A percentile compares a stretch with the other conserved stretches of the same genome.
Evolutionary conservation across 2,797 vertebrate species (phyloP).

Genomic region (Serranus cabrilla): DNA sequence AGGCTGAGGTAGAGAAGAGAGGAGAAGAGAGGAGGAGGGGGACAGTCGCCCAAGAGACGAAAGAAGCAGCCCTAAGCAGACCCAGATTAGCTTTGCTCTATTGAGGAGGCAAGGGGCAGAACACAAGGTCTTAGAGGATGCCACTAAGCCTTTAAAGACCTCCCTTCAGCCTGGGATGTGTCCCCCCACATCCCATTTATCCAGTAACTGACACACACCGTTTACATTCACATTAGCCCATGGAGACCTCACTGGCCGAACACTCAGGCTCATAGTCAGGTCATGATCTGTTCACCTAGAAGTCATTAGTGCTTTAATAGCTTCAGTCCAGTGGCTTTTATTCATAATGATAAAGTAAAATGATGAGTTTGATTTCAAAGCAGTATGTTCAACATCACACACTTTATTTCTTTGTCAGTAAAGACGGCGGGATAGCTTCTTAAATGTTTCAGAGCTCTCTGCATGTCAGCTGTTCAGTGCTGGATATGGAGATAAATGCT

Average conservation of each 20-base stretch:
- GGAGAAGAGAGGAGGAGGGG: constrained; percentile 4
- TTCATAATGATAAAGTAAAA: constrained; percentile 53
- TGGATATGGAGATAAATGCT: not conserved
- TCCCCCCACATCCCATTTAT: constrained; percentile 56
- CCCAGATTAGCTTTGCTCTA: constrained; percentile 80
- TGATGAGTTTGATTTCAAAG: constrained; percentile 44
- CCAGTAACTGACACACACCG: constrained; percentile 59
- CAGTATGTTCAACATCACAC: constrained; percentile 22
- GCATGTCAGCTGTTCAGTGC: constrained; percentile 9
- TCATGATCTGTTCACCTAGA: constrained; percentile 58
- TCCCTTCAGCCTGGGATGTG: constrained; percentile 57
- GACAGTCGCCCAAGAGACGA: constrained; percentile 41
- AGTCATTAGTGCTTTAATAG: constrained; percentile 43
- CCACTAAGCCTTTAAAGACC: constrained; percentile 75
- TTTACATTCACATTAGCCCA: constrained; percentile 72
- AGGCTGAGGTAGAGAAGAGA: constrained; percentile 9
- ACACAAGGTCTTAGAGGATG: constrained; percentile 69
- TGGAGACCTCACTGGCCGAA: constrained; percentile 56
- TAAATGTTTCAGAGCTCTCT: constrained; percentile 39
- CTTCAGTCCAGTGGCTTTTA: constrained; percentile 24
- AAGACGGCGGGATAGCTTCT: constrained; percentile 15
- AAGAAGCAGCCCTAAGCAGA: constrained; percentile 54
- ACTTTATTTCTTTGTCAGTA: not conserved
- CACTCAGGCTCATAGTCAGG: constrained; percentile 54
- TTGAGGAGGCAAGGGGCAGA: constrained; percentile 80